phyloP scores from a whole-genome alignment of 2,113 vertebrate species.

The Callithrix jacchus region DNA sequence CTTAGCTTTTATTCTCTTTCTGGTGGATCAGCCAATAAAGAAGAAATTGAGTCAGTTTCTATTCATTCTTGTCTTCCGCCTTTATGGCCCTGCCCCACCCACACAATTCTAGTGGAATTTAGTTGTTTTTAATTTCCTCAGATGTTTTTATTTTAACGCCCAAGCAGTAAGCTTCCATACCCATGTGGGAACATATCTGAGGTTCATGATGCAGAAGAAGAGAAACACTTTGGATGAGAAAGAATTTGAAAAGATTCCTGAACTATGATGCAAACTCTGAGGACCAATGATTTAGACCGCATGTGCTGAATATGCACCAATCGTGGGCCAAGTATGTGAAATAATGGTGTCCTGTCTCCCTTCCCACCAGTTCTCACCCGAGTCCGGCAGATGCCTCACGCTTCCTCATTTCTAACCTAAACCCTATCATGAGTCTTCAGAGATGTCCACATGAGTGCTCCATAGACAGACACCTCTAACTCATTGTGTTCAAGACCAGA shows the following conservation, averaged over 20 bases:
- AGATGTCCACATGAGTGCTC: background rate
- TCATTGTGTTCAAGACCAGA: background rate
- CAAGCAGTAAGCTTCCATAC: slow-evolving; percentile 43
- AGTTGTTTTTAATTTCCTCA: background rate
- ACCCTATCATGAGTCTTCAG: background rate
- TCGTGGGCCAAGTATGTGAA: background rate
- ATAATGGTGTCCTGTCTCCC: background rate
- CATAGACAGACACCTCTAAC: background rate
- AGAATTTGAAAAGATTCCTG: slow-evolving; percentile 58
- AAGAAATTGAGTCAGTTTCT: background rate
- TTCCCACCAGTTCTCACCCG: background rate
- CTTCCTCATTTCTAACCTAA: background rate
- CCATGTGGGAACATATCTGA: slow-evolving; percentile 56
- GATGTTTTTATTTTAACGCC: slow-evolving; percentile 54
- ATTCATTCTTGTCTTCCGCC: background rate
- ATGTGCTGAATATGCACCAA: background rate
- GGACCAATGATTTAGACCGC: slow-evolving; percentile 43
- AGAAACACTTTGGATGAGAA: slow-evolving; percentile 50
- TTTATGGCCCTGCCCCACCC: background rate
- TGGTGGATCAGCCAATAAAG: background rate
- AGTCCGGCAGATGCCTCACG: too few relatives aligned
- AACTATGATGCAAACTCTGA: background rate
- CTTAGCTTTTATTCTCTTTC: slow-evolving; percentile 26
- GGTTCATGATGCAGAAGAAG: background rate
- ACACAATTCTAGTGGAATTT: background rate